Evolutionary conservation across 2,888 invertebrate species (phyloP).

Genomic region (Pristionchus entomophagus): DNA sequence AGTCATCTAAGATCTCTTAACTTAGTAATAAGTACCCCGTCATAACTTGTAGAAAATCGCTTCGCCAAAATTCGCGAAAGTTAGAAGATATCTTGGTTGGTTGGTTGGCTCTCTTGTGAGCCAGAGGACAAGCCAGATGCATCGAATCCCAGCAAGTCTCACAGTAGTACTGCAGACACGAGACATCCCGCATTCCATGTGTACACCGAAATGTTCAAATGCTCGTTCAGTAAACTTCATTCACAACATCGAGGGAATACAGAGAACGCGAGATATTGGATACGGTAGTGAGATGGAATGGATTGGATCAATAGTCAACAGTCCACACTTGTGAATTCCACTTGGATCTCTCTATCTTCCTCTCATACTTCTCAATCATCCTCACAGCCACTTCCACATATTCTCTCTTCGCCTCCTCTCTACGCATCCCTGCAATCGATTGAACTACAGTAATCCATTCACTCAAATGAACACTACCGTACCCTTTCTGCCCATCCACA

Average conservation of each 20-base stretch:
- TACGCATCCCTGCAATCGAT: slow-evolving; percentile 47
- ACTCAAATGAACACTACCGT: neutral
- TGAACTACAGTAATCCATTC: too few species aligned
- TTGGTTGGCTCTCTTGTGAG: slow-evolving; percentile 55
- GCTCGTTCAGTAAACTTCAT: too few species aligned
- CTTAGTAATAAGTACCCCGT: neutral
- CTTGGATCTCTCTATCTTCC: slow-evolving; percentile 59
- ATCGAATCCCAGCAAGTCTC: slow-evolving; percentile 69
- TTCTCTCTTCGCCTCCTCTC: slow-evolving; percentile 56
- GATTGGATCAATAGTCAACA: slow-evolving; percentile 49
- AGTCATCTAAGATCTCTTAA: neutral
- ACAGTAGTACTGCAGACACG: slow-evolving; percentile 99
- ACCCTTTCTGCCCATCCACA: slow-evolving; percentile 55
- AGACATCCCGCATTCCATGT: slow-evolving; percentile 92
- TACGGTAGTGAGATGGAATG: neutral
- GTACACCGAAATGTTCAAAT: too few species aligned
- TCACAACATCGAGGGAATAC: too few species aligned
- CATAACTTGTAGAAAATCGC: neutral
- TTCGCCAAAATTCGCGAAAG: neutral
- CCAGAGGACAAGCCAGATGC: slow-evolving; percentile 46
- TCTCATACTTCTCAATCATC: slow-evolving; percentile 63
- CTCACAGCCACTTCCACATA: slow-evolving; percentile 61
- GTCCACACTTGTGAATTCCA: slow-evolving; percentile 65
- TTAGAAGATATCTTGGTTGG: slow-evolving; percentile 59
- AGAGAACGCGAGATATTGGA: neutral